These are phyloP conservation scores for Branchellion lobata DNA, from an alignment of 2,888 invertebrate genomes.

Conservation along the genomic window DNA sequence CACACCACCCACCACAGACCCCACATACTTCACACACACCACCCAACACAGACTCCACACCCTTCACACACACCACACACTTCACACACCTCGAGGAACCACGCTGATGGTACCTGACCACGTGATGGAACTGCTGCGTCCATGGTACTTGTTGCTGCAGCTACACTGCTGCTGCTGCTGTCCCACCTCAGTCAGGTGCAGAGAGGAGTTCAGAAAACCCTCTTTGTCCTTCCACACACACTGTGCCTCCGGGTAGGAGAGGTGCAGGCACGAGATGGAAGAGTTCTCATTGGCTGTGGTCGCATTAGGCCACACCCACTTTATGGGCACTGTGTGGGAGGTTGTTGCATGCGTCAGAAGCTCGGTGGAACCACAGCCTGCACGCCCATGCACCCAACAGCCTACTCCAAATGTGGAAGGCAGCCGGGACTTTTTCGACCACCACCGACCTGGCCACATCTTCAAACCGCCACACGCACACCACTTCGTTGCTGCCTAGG, in stretches of 20 bases:
- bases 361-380: too few relatives aligned
- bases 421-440: background rate
- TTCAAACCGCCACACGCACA: background rate
- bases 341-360: too few relatives aligned
- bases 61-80: too few relatives aligned
- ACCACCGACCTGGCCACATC: background rate
- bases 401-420: background rate
- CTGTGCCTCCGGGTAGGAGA: background rate
- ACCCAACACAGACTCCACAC: too few relatives aligned
- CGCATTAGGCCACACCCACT: background rate
- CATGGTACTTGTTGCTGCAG: background rate
- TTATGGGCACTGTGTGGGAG: conserved; percentile 1
- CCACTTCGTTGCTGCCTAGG: background rate
- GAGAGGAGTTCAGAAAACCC: too few relatives aligned
- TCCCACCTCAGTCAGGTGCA: too few relatives aligned
- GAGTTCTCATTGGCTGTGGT: background rate
- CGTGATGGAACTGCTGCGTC: background rate
- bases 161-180: background rate
- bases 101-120: background rate
- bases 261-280: background rate
- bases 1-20: too few relatives aligned
- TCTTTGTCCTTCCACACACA: too few relatives aligned
- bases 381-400: too few relatives aligned
- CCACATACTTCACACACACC: too few relatives aligned
- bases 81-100: background rate